A percentile compares a stretch with the other conserved stretches of the same genome.
Evolutionary conservation across 2,113 vertebrate species (phyloP).

Genomic region (Ictalurus furcatus): DNA sequence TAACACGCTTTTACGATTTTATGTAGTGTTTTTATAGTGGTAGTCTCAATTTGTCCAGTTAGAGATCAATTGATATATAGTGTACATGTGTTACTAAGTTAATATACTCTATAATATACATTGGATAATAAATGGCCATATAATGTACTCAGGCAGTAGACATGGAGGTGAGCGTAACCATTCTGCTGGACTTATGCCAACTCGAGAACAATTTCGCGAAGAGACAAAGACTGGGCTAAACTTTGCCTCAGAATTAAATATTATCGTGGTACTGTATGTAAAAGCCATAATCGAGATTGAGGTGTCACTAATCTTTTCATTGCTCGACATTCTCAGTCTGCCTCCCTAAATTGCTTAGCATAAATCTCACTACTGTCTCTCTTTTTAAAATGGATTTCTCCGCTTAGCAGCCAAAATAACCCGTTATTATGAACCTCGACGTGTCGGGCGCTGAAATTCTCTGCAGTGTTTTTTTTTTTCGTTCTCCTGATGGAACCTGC

Average conservation of each 20-base stretch:
- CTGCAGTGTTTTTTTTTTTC: neutral
- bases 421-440: constrained; percentile 34
- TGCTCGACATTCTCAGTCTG: constrained; percentile 27
- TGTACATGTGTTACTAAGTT: constrained; percentile 15
- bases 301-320: constrained; percentile 42
- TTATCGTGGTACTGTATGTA: constrained; percentile 20
- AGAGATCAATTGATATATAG: neutral
- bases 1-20: neutral
- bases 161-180: neutral
- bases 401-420: constrained; percentile 34
- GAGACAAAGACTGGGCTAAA: neutral
- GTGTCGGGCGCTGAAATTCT: neutral
- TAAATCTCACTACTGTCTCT: constrained; percentile 45
- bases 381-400: constrained; percentile 36
- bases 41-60: neutral
- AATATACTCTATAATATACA: constrained; percentile 1
- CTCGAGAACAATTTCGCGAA: neutral
- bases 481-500: constrained; percentile 36
- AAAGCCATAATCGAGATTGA: constrained; percentile 41
- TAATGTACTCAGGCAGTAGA: neutral
- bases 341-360: constrained; percentile 18
- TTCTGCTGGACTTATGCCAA: neutral
- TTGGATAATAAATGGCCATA: constrained; percentile 17
- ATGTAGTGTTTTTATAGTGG: neutral
- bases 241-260: constrained; percentile 14